phyloP scores from a whole-genome alignment of 2,113 vertebrate genomes.

The Phoenicopterus ruber region DNA sequence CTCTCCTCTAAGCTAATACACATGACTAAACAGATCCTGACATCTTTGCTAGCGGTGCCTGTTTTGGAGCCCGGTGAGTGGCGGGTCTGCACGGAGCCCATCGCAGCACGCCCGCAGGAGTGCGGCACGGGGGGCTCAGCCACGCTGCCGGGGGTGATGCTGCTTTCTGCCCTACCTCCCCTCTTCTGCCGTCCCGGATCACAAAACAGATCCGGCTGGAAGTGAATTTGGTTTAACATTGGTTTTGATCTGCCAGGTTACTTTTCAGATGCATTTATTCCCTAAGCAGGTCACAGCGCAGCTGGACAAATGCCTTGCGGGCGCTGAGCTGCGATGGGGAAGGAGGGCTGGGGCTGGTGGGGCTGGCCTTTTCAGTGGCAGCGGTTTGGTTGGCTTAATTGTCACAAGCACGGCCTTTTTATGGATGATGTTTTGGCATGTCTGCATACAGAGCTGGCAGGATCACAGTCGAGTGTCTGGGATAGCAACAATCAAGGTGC shows the following conservation, averaged over 20 bases:
- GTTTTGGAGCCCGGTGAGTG: background rate
- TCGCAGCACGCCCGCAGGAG: rapidly evolving
- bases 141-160: rapidly evolving
- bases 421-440: background rate
- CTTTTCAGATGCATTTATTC: background rate
- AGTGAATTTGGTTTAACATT: rapidly evolving
- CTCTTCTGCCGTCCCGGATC: too few species aligned
- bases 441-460: background rate
- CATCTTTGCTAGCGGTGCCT: rapidly evolving
- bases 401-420: background rate
- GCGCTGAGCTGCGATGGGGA: background rate
- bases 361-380: too few species aligned
- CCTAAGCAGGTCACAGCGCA: background rate
- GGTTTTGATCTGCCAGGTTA: background rate
- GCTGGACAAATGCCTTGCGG: background rate
- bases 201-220: background rate
- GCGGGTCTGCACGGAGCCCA: background rate
- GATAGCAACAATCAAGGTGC: background rate
- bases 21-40: rapidly evolving
- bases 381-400: background rate
- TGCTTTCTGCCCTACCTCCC: background rate
- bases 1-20: background rate
- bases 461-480: rapidly evolving
- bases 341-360: background rate
- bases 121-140: rapidly evolving